Conservation (phyloP, 2,888 invertebrate genomes). For the Sylvicola cinctus region DNA sequence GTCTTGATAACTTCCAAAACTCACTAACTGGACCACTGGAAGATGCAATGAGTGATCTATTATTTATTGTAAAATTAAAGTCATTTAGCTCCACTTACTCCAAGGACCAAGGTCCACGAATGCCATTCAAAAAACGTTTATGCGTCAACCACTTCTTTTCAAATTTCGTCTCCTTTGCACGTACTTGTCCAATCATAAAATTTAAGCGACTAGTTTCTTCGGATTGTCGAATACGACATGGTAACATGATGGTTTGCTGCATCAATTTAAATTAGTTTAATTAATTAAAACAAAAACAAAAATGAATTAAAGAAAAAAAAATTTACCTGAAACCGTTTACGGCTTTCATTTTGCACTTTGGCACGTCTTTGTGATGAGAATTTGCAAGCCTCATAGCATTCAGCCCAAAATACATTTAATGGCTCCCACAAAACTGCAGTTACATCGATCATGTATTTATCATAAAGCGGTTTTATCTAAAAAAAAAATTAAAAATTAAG, state of each 20-base stretch:
- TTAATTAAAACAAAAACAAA: constrained; percentile 4
- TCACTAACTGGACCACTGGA: constrained; percentile 21
- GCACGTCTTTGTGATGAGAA: constrained; percentile 31
- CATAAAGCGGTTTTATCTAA: constrained; percentile 32
- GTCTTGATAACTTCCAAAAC: constrained; percentile 37
- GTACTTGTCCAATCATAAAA: constrained; percentile 25
- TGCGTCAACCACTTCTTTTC: constrained; percentile 32
- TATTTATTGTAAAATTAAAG: constrained; percentile 2
- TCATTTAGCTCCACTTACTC: constrained; percentile 25
- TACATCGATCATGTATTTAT: constrained; percentile 30
- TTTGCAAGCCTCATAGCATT: constrained; percentile 38
- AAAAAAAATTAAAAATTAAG: constrained; percentile 9
- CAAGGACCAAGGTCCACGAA: constrained; percentile 28
- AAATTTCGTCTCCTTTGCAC: constrained; percentile 27
- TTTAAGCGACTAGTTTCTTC: constrained; percentile 31
- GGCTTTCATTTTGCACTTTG: constrained; percentile 32
- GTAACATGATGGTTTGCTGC: constrained; percentile 30
- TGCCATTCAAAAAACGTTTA: constrained; percentile 32
- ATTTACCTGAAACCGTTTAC: constrained; percentile 30
- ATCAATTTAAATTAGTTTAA: constrained; percentile 1
- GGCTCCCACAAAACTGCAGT: constrained; percentile 29
- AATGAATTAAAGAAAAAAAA: not conserved
- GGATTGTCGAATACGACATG: constrained; percentile 27
- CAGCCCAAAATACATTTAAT: constrained; percentile 35
- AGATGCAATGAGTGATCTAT: constrained; percentile 5